Percentiles rank a stretch among this genome's conserved stretches.
Evolutionary conservation across 1,140 invertebrate genomes (phyloP).

Genomic region (Nylanderia fulva): DNA sequence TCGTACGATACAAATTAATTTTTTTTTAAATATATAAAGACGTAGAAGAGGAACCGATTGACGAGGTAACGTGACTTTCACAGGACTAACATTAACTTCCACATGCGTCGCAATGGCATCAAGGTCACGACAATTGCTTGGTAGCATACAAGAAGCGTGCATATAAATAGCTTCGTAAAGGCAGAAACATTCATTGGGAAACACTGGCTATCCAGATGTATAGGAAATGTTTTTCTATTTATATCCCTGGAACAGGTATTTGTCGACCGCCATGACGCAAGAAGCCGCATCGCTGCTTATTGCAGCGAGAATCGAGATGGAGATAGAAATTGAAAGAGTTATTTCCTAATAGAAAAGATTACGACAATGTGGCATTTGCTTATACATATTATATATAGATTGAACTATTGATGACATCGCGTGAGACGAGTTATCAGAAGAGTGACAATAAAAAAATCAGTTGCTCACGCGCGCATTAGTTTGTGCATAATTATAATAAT

Average conservation of each 20-base stretch:
- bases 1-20: too few relatives aligned
- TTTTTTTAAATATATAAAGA: too few relatives aligned
- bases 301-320: background rate
- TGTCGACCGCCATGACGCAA: conserved; percentile 11
- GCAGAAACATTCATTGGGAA: background rate
- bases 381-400: background rate
- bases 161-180: conserved; percentile 38
- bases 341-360: background rate
- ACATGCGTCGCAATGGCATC: background rate
- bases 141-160: background rate
- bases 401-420: background rate
- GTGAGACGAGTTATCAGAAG: background rate
- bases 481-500: background rate
- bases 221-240: conserved; percentile 42
- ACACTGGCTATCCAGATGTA: background rate
- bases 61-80: background rate
- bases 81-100: background rate
- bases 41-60: background rate
- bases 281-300: background rate
- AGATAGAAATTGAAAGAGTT: background rate
- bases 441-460: background rate
- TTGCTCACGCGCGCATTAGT: background rate
- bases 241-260: conserved; percentile 33
- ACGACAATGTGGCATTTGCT: background rate
- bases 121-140: conserved; percentile 25